Conservation (phyloP, 2,113 vertebrate species). For the Xenotilapia caudafasciata region DNA sequence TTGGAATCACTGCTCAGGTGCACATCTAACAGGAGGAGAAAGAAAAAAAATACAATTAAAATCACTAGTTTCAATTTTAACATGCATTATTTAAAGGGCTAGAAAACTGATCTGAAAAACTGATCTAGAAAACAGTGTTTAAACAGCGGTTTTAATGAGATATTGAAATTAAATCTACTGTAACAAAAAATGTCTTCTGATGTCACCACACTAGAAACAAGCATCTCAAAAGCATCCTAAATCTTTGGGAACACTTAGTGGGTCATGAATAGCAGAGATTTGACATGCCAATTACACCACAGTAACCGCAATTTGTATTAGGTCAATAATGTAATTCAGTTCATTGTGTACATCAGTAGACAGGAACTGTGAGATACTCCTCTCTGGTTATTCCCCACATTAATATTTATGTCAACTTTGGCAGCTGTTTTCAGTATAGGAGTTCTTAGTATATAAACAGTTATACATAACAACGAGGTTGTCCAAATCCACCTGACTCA, state of each 20-base stretch:
- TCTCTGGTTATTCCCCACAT: background rate
- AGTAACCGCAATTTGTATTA: background rate
- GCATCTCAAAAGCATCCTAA: background rate
- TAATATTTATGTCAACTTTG: background rate
- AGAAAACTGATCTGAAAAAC: background rate
- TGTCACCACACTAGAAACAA: background rate
- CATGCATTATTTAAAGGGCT: background rate
- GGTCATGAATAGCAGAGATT: background rate
- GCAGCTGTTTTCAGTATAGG: background rate
- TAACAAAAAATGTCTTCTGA: background rate
- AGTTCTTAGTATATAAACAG: background rate
- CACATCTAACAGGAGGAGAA: conserved; percentile 76
- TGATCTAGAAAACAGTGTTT: background rate
- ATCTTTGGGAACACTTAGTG: background rate
- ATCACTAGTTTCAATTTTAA: background rate
- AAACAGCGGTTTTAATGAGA: background rate
- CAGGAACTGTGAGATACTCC: background rate
- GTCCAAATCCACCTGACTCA: conserved; percentile 27
- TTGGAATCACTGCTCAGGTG: conserved; percentile 91
- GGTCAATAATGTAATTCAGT: background rate
- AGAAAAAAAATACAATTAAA: background rate
- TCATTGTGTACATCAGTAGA: background rate
- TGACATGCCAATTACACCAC: background rate
- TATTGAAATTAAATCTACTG: background rate
- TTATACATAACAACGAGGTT: background rate